Percentiles rank a stretch among this genome's conserved stretches.
Conservation (phyloP, 2,113 vertebrate species). For the Dicrurus megarhynchus region DNA sequence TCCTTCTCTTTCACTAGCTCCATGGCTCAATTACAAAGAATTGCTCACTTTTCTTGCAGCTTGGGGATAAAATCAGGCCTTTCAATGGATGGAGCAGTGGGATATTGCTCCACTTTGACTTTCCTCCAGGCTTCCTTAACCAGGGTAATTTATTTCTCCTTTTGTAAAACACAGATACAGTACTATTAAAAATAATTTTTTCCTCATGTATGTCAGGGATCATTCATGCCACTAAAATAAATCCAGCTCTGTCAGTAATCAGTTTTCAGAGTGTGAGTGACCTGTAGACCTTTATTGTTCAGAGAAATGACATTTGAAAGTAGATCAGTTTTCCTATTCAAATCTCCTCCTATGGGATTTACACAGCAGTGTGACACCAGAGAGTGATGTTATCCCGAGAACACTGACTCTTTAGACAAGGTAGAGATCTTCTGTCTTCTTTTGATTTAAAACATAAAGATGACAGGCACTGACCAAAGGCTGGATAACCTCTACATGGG, state of each 20-base stretch:
- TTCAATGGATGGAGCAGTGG: not conserved
- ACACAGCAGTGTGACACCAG: not conserved
- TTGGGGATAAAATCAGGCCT: conserved; percentile 35
- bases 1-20: not conserved
- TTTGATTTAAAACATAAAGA: not conserved
- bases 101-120: not conserved
- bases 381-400: not conserved
- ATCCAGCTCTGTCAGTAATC: not conserved
- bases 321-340: conserved; percentile 1
- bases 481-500: not conserved
- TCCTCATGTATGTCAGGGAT: not conserved
- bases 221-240: not conserved
- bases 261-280: not conserved
- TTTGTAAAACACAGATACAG: not conserved
- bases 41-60: conserved; percentile 40
- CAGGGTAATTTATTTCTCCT: not conserved
- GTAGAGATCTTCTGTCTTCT: not conserved
- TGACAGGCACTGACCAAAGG: not conserved
- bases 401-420: not conserved
- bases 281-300: not conserved
- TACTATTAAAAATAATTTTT: not conserved
- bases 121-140: not conserved
- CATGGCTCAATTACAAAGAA: not conserved
- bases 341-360: not conserved
- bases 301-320: not conserved